Base-by-base conservation (phyloP, 2,797 vertebrate species). In the Otolemur crassicaudatus region DNA sequence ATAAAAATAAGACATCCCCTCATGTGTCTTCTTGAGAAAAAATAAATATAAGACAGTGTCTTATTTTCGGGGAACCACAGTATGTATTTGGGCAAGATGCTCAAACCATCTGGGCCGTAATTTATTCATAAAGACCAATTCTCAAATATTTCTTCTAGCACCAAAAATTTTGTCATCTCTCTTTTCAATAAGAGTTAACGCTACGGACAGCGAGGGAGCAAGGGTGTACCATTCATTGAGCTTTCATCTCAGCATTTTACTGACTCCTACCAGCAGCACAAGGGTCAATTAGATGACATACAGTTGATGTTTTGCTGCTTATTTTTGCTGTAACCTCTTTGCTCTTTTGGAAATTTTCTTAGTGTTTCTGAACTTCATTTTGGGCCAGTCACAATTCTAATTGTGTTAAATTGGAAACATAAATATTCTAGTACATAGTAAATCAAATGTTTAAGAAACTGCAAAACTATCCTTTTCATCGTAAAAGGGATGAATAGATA, bases 121-220 rank as follows among this genome's bases (percentile, higher is more conserved):
- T 81, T 80, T 95, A 89, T 79, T 80, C 27, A 79, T 29, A 90
- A 27, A 90, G 29, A 65, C 31, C 85, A 95, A 82, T 63, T 76
- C n/a, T 93, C 49, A 90, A 76, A 77, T 9, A 46, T 82, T 83
- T 63, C 76, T 69, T 53, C 13, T 49, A 60, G 8, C 56, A 81
- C 37, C 67, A 58, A 95, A 90, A 90, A 13, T 80, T 84, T 34
- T 22, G 10, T 69, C 76, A 20, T 46, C 2, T 43, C 11, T 69
- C 60, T 84, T 65, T 80, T 67, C 31, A 69, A 2, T 49, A 86
- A 79, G 75, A 49, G 34, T 49, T 60, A 77, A 79, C 27, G 65
- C 34, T 60, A 37, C 53, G n/a, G 7, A 63, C 9, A 77, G 23
- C 16, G 29, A 61, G 49, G 43, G 29, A 29, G 34, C 46, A 63